Evolutionary conservation across 2,888 invertebrate genomes (phyloP), one percentile per base, ranked within the genome.

Genomic region (Mythimna vitellina): DNA sequence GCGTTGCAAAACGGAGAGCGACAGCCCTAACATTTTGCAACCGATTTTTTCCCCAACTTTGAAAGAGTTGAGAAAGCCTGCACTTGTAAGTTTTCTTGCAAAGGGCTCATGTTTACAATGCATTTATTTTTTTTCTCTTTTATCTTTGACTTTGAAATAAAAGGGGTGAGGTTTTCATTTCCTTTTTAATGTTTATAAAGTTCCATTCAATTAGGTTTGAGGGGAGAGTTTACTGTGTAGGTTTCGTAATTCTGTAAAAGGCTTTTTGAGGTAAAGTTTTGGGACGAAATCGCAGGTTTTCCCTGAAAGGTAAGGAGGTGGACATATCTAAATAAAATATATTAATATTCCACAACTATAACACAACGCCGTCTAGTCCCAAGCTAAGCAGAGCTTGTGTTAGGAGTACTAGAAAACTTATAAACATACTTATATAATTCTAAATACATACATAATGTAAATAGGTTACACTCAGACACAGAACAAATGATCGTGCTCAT

Each of bases 11-110:
- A 76, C 53, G 14, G 38, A 32, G 32, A 22, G 14, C 25, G 22
- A 9, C 20, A 53, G 1, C 38, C 10, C n/a, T 17, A 38, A 17
- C 12, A 35, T 80, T 78, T 58, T 49, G 62, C 58, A 78, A 75
- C 14, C 0, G 1, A 12, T 25, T 29, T 56, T 46, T 62, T 22
- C 25, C 29, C n/a, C 42, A 22, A 53, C 46, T 80, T 70, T 66
- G 51, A 56, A 79, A 65, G 57, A 60, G 56, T 75, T 75, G 53
- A 4, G 38, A 65, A 58, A 73, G 10, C 32, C 14, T 54, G 35
- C 70, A 75, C 25, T 76, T 76, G 20, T 53, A 76, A 25, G 80
- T 65, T 22, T 64, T 76, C 80, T 38, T 49, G 14, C 51, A 49
- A 64, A 60, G 56, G 51, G 60, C 17, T 42, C 20, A 22, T 12